Base-by-base conservation (phyloP, 1,140 invertebrate genomes). In the Lepidurus couesii region DNA sequence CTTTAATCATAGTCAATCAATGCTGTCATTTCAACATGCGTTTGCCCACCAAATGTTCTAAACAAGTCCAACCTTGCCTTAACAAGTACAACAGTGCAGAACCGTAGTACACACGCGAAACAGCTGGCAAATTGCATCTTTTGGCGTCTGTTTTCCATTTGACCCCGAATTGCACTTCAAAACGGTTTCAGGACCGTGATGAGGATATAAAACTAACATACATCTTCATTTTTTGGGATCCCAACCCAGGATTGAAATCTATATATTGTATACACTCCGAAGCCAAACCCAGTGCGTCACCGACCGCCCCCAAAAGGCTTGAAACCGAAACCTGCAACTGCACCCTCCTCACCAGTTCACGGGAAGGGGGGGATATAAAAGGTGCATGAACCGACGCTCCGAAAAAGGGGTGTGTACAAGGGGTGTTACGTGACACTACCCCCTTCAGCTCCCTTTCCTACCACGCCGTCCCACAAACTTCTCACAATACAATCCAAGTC, bases 391-490 rank as follows among this genome's bases (percentile, higher is more conserved):
- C 53, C 53, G 53, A 65, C 53, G 53, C 53, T 13, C 53, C 53
- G 21, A 65, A 65, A 65, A 65, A 65, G 53, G 53, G 53, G 53
- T 65, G 53, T 65, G 53, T 65, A n/a, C 53, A 21, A 65, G 53
- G 53, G 53, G 53, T 65, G 53, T 65, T 65, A 65, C 53, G 53
- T 65, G 53, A 65, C 53, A 65, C 53, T 65, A 65, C 53, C 53
- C 53, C 53, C 53, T 65, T 65, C 53, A 65, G 53, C 53, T 13
- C 53, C 21, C 53, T 65, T 65, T 21, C 21, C 53, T 16, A 65
- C 53, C 53, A 65, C 53, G 13, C 53, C 53, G 21, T 65, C 34
- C 3, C 53, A 47, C 45, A 1, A 47, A 47, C 45, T 16, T 47
- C 45, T 47, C 45, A 65, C 53, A 65, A 65, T 65, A 65, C 21